These are phyloP conservation scores for Nothocercus nigrocapillus DNA, from an alignment of 2,113 vertebrate species.

Conservation along the genomic window DNA sequence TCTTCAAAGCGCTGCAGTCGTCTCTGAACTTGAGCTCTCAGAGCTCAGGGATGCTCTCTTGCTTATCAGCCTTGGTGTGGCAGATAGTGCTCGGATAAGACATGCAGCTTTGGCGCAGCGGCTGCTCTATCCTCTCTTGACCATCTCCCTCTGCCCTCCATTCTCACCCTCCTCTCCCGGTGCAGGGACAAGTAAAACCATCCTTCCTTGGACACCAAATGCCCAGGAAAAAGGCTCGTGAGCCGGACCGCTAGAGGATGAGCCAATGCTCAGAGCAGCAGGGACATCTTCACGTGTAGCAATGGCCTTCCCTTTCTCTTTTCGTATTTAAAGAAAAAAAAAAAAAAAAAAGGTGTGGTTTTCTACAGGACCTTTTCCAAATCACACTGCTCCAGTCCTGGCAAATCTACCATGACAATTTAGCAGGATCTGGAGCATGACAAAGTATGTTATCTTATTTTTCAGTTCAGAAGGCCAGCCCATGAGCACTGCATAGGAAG, in stretches of 20 bases:
- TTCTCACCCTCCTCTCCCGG: not conserved
- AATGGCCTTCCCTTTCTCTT: not conserved
- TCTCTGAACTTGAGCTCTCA: not conserved
- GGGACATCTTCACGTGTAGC: not conserved
- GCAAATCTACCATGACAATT: rapidly evolving
- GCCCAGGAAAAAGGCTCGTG: not conserved
- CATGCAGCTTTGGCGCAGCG: not conserved
- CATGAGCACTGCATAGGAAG: not conserved
- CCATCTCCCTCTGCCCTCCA: not conserved
- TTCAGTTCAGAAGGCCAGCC: not conserved
- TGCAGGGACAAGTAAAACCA: not conserved
- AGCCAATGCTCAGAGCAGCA: rapidly evolving
- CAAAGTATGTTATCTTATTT: not conserved
- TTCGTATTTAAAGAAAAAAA: not conserved
- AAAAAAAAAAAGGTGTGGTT: not conserved
- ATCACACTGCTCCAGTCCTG: not conserved
- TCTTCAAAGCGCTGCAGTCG: not conserved
- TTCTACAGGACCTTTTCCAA: not conserved
- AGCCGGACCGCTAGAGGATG: not conserved
- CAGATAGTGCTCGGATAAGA: not conserved
- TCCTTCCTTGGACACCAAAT: not conserved
- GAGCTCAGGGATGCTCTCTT: not conserved
- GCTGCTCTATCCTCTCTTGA: not conserved
- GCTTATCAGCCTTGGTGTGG: not conserved
- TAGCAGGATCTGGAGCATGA: not conserved